Percentiles rank a stretch among this genome's conserved stretches.
These are phyloP conservation scores for Brachylomia viminalis DNA, from an alignment of 2,888 invertebrate genomes.

Conservation along the genomic window DNA sequence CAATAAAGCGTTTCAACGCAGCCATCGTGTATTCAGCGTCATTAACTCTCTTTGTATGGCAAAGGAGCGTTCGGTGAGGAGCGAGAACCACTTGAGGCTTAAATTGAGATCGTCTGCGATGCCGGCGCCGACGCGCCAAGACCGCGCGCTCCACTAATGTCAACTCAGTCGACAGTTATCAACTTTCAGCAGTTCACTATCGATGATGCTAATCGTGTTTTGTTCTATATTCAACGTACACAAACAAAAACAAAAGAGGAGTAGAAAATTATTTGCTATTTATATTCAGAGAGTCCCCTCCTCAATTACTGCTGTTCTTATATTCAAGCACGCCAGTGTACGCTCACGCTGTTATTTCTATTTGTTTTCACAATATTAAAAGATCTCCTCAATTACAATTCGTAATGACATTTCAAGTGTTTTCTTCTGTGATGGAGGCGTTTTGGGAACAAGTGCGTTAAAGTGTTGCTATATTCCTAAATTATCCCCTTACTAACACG, in stretches of 20 bases:
- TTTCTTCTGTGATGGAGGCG: conserved; percentile 22
- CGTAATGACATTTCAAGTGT: conserved; percentile 43
- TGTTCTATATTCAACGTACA: conserved; percentile 36
- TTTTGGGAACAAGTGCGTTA: conserved; percentile 38
- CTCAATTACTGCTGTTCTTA: conserved; percentile 34
- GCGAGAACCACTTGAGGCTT: conserved; percentile 84
- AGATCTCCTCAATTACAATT: conserved; percentile 45
- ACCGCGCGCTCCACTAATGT: conserved; percentile 64
- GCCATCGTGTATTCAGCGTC: conserved; percentile 83
- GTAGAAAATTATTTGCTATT: conserved; percentile 29
- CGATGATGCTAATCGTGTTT: conserved; percentile 55
- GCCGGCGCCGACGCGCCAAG: conserved; percentile 53
- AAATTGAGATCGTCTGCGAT: conserved; percentile 85
- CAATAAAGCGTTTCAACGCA: conserved; percentile 79
- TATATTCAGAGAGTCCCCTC: conserved; percentile 36
- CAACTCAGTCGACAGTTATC: conserved; percentile 74
- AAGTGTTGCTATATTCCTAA: conserved; percentile 29
- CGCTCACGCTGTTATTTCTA: conserved; percentile 33
- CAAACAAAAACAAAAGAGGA: conserved; percentile 46
- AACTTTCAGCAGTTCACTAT: conserved; percentile 63
- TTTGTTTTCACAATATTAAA: conserved; percentile 45
- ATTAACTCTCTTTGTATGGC: conserved; percentile 84
- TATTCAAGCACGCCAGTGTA: conserved; percentile 47
- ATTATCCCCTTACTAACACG: conserved; percentile 37
- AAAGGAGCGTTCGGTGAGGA: conserved; percentile 79